Evolutionary conservation across 2,113 vertebrate genomes (phyloP).

Genomic region (Kryptolebias marmoratus): DNA sequence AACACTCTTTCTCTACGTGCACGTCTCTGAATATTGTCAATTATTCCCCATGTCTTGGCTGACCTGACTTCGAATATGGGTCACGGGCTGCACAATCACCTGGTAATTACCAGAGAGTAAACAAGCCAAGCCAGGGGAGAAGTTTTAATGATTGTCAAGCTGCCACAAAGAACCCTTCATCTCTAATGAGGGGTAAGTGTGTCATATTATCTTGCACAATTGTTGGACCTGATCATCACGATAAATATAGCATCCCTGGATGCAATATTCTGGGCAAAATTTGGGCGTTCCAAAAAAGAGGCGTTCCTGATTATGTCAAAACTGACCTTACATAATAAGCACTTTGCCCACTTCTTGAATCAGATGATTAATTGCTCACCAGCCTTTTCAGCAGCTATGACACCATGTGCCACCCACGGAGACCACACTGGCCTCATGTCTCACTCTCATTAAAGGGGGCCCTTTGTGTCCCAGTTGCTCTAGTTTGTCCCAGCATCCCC

Average conservation of each 20-base stretch:
- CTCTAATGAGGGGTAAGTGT: slow-evolving; percentile 84
- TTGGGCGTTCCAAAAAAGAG: slow-evolving; percentile 61
- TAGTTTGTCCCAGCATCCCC: slow-evolving; percentile 74
- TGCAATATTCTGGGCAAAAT: slow-evolving; percentile 69
- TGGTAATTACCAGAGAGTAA: slow-evolving; percentile 83
- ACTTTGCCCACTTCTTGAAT: slow-evolving; percentile 72
- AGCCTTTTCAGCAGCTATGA: slow-evolving; percentile 76
- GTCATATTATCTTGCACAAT: slow-evolving; percentile 79
- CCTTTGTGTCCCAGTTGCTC: slow-evolving; percentile 71
- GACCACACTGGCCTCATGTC: slow-evolving; percentile 70
- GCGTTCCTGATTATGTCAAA: slow-evolving; percentile 64
- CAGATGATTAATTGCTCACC: slow-evolving; percentile 72
- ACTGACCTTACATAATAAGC: slow-evolving; percentile 77
- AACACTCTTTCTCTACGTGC: slow-evolving; percentile 75
- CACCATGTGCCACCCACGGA: slow-evolving; percentile 80
- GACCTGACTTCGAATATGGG: slow-evolving; percentile 78
- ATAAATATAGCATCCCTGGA: slow-evolving; percentile 79
- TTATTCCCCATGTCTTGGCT: slow-evolving; percentile 76
- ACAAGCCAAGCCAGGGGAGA: slow-evolving; percentile 76
- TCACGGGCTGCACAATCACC: slow-evolving; percentile 79
- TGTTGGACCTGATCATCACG: slow-evolving; percentile 62
- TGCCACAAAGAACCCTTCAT: slow-evolving; percentile 83
- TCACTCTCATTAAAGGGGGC: slow-evolving; percentile 77
- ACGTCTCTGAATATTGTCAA: slow-evolving; percentile 75
- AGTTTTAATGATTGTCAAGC: slow-evolving; percentile 83